These are phyloP conservation scores for Lagocephalus sceleratus DNA, from an alignment of 2,797 vertebrate species.

Conservation along the genomic window DNA sequence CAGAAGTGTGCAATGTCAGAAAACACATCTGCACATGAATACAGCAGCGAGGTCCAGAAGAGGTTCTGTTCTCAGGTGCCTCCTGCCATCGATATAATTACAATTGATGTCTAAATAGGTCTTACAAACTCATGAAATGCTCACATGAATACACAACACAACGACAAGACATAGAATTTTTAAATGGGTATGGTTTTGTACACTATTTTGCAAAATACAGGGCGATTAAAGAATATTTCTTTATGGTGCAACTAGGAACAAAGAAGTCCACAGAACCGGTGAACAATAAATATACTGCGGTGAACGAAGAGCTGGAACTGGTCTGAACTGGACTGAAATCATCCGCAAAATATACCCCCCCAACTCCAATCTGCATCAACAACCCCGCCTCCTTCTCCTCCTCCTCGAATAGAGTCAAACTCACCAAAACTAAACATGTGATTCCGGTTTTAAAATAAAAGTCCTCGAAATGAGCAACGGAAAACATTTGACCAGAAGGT, in stretches of 20 bases:
- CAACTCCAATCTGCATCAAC: constrained; percentile 39
- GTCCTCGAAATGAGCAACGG: too few relatives aligned
- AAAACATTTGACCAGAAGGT: too few relatives aligned
- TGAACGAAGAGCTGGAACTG: constrained; percentile 70
- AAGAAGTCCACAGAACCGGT: background rate
- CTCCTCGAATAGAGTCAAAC: background rate
- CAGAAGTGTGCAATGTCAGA: background rate
- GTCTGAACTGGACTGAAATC: constrained; percentile 81
- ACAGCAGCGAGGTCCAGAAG: constrained; percentile 20
- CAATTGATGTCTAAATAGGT: too few relatives aligned
- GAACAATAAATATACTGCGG: constrained; percentile 49
- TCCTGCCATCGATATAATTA: constrained; percentile 11
- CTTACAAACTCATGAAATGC: too few relatives aligned
- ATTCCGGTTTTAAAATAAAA: background rate
- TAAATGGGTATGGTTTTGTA: background rate
- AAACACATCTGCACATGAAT: constrained; percentile 29
- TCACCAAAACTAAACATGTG: fast-evolving
- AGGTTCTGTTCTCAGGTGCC: too few relatives aligned
- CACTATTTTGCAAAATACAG: too few relatives aligned
- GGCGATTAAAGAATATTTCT: background rate
- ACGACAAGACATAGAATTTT: too few relatives aligned
- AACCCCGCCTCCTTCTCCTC: constrained; percentile 4
- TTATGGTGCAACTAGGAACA: too few relatives aligned
- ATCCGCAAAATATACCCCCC: constrained; percentile 41
- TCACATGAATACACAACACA: too few relatives aligned